These are phyloP conservation scores for Onthophagus taurus DNA, from an alignment of 1,140 invertebrate species.

Conservation along the genomic window DNA sequence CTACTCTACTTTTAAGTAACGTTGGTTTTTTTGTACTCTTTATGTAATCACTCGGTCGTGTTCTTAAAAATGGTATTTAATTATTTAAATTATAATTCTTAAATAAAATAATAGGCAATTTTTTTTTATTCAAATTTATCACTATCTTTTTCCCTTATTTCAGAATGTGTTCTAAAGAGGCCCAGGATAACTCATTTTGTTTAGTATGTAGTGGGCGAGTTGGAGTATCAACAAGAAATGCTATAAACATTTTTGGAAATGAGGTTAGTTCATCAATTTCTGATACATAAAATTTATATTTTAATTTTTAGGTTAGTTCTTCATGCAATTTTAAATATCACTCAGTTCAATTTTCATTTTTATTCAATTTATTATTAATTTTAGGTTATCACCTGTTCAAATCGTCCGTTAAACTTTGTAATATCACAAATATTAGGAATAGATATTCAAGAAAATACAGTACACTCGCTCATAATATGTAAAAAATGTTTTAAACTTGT, in stretches of 20 bases:
- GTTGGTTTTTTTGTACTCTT: no score
- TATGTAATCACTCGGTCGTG: conserved; percentile 7
- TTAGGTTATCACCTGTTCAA: conserved; percentile 28
- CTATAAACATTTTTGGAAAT: conserved; percentile 42
- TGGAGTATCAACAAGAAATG: conserved; percentile 44
- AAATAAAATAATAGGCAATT: conserved; percentile 1
- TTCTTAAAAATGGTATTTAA: conserved; percentile 10
- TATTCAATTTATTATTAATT: conserved; percentile 13
- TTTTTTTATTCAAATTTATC: neutral
- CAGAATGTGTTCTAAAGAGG: conserved; percentile 19
- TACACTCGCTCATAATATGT: conserved; percentile 48
- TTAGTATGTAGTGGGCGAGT: conserved; percentile 46
- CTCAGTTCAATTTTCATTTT: conserved; percentile 1
- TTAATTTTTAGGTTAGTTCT: neutral
- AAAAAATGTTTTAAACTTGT: conserved; percentile 55
- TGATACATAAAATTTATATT: neutral
- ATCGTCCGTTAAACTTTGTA: conserved; percentile 39
- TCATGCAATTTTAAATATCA: neutral
- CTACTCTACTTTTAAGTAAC: no score
- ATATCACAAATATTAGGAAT: conserved; percentile 43
- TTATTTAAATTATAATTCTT: conserved; percentile 7
- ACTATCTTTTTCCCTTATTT: conserved; percentile 15
- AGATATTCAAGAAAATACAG: conserved; percentile 39
- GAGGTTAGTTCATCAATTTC: conserved; percentile 23
- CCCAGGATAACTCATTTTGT: conserved; percentile 35